phyloP scores from a whole-genome alignment of 2,888 invertebrate species.

The Campoplex nolae region DNA sequence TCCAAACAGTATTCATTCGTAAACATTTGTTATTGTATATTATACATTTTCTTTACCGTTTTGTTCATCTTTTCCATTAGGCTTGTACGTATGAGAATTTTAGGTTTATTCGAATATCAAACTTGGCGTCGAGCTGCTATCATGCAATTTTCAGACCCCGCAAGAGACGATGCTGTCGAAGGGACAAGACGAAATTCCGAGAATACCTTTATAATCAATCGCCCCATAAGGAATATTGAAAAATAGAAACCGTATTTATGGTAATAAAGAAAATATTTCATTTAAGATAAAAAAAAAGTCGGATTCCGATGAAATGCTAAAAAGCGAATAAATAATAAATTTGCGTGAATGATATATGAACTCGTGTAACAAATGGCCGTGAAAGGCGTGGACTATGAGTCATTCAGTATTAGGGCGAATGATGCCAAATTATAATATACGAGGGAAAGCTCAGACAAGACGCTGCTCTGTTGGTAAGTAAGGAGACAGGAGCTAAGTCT shows the following conservation, averaged over 20 bases:
- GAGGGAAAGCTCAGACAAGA: constrained; percentile 28
- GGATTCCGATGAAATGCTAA: constrained; percentile 5
- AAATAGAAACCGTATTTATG: neutral
- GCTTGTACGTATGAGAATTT: no score
- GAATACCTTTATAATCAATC: neutral
- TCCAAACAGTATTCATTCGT: no score
- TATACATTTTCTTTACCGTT: no score
- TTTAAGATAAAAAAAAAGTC: constrained; percentile 15
- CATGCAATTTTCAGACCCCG: no score
- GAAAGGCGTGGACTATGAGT: constrained; percentile 41
- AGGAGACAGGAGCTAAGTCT: constrained; percentile 33
- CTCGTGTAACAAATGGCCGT: constrained; percentile 15
- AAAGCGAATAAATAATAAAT: constrained; percentile 5
- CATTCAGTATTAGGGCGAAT: constrained; percentile 23
- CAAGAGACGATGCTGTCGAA: no score
- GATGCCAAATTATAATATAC: constrained; percentile 22
- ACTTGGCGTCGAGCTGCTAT: no score
- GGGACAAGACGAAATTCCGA: neutral
- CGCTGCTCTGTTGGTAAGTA: neutral
- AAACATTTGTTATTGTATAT: no score
- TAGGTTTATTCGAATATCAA: no score
- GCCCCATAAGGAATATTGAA: neutral
- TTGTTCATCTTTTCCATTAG: no score
- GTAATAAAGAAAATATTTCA: neutral
- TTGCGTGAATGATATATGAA: constrained; percentile 1